Percentiles rank a stretch among this genome's conserved stretches.
These are phyloP conservation scores for Argyresthia goedartella DNA, from an alignment of 2,888 invertebrate species.

Conservation along the genomic window DNA sequence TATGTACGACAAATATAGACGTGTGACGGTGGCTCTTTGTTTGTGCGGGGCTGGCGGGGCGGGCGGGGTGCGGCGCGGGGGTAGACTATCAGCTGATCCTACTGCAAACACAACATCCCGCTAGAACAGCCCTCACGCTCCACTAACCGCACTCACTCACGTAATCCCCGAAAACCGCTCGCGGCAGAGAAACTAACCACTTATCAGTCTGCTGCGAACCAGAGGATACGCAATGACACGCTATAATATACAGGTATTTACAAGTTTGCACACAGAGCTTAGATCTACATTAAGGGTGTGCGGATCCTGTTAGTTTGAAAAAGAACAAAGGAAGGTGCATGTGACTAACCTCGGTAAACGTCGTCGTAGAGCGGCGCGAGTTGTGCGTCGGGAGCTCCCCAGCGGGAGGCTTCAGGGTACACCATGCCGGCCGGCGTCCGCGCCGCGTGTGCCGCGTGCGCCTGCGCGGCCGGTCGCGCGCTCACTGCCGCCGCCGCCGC, in stretches of 20 bases:
- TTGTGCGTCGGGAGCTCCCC: slow-evolving; percentile 73
- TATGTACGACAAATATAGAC: not conserved
- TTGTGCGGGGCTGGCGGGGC: slow-evolving; percentile 19
- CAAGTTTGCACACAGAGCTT: no score
- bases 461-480: slow-evolving; percentile 56
- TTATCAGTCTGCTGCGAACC: not conserved
- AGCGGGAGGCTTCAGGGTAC: slow-evolving; percentile 73
- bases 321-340: slow-evolving; percentile 21
- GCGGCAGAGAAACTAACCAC: not conserved
- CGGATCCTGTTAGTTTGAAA: not conserved
- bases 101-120: not conserved
- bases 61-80: slow-evolving; percentile 10
- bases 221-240: no score
- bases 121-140: not conserved
- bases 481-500: slow-evolving; percentile 36
- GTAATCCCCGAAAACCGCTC: not conserved
- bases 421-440: slow-evolving; percentile 61
- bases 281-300: no score
- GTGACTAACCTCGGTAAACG: slow-evolving; percentile 69
- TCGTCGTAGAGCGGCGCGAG: slow-evolving; percentile 76
- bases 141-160: slow-evolving; percentile 2
- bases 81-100: slow-evolving; percentile 3
- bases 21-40: not conserved
- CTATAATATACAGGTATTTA: no score
- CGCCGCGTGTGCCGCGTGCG: slow-evolving; percentile 38